Conservation (phyloP, 2,797 vertebrate genomes). For the Tapera naevia region DNA sequence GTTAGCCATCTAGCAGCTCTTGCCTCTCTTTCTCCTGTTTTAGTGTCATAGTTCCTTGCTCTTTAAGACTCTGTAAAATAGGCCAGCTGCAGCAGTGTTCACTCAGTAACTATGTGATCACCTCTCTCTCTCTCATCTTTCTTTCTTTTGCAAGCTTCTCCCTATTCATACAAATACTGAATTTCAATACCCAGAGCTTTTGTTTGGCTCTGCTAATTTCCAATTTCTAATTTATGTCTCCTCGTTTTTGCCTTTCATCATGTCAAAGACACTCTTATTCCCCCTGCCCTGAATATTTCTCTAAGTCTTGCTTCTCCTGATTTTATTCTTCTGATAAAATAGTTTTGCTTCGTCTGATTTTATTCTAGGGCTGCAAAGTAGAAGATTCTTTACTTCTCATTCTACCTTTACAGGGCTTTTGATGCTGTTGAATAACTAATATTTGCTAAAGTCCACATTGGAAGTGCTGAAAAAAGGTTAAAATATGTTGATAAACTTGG, state of each 20-base stretch:
- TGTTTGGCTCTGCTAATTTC: neutral
- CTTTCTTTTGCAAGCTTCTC: neutral
- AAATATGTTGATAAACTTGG: constrained; percentile 52
- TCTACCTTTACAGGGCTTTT: neutral
- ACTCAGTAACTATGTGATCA: neutral
- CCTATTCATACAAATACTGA: neutral
- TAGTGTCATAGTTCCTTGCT: neutral
- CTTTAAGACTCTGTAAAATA: neutral
- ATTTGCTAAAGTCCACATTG: constrained; percentile 31
- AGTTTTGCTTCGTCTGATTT: neutral
- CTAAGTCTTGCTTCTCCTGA: neutral
- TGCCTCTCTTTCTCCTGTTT: neutral
- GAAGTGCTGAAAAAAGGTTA: constrained; percentile 56
- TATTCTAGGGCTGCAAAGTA: neutral
- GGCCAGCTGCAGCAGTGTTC: neutral
- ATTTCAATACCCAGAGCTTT: neutral
- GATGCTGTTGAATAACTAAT: constrained; percentile 46
- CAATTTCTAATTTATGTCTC: neutral
- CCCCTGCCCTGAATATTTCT: neutral
- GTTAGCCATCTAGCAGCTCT: neutral
- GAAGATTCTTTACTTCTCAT: constrained; percentile 3
- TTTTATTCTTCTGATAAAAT: neutral
- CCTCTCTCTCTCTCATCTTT: neutral
- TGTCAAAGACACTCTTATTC: neutral
- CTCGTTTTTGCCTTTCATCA: neutral